A percentile compares a stretch with the other conserved stretches of the same genome.
These are phyloP conservation scores for Trichopoda pennipes DNA, from an alignment of 2,888 invertebrate genomes.

Conservation along the genomic window DNA sequence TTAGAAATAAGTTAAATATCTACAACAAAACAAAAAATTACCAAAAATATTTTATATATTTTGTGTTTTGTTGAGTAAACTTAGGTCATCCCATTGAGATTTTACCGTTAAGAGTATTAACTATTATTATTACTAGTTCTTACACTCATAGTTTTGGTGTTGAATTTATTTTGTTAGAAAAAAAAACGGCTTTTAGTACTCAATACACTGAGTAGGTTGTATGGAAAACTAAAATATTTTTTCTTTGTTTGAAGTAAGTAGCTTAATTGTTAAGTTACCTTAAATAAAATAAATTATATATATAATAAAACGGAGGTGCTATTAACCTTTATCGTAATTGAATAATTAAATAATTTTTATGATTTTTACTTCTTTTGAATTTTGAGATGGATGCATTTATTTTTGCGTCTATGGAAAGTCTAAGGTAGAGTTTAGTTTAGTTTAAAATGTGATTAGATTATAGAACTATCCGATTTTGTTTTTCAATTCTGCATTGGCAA, in stretches of 20 bases:
- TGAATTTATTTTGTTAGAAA: slow-evolving; percentile 25
- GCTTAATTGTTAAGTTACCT: neutral
- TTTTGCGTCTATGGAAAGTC: too few species aligned
- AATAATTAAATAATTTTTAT: too few species aligned
- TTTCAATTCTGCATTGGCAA: too few species aligned
- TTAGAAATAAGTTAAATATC: neutral
- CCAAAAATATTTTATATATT: neutral
- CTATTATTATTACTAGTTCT: slow-evolving; percentile 23
- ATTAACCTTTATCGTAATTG: too few species aligned
- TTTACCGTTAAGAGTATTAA: neutral
- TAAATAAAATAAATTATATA: too few species aligned
- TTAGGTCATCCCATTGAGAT: slow-evolving; percentile 3
- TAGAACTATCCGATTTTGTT: too few species aligned
- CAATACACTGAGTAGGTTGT: slow-evolving; percentile 1
- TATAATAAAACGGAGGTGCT: too few species aligned
- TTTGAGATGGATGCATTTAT: too few species aligned
- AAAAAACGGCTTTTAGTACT: neutral
- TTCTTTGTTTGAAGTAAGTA: neutral
- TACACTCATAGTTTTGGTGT: slow-evolving; percentile 37
- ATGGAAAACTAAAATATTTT: neutral
- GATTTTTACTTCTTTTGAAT: too few species aligned
- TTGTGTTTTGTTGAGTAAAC: neutral
- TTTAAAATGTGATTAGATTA: too few species aligned
- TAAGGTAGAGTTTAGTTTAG: too few species aligned
- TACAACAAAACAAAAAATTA: neutral